phyloP scores from a whole-genome alignment of 2,888 invertebrate species.

The Seira musarum region DNA sequence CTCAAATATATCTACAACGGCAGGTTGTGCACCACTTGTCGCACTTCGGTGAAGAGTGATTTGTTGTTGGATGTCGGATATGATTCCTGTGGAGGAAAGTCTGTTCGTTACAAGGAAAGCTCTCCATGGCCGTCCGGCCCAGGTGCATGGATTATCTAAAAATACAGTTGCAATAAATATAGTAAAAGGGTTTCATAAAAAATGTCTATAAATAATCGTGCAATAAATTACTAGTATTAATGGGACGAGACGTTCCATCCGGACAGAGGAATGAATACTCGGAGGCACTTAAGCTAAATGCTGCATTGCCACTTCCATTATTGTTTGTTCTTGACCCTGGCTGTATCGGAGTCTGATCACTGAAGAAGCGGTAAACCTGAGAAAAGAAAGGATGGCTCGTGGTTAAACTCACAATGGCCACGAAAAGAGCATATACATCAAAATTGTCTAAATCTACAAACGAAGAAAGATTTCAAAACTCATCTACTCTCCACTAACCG shows the following conservation, averaged over 20 bases:
- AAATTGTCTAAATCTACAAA: neutral
- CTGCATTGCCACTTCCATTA: conserved; percentile 24
- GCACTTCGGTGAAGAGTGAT: conserved; percentile 63
- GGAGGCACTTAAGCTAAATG: conserved; percentile 48
- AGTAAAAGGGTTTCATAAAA: neutral
- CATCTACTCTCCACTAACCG: conserved; percentile 73
- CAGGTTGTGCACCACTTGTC: conserved; percentile 34
- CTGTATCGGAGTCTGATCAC: conserved; percentile 54
- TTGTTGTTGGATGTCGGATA: conserved; percentile 68
- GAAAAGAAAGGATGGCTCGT: too few relatives aligned
- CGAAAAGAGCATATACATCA: neutral
- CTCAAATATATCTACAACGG: conserved; percentile 64
- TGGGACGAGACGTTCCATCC: conserved; percentile 81
- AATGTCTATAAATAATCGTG: neutral
- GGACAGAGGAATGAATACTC: conserved; percentile 85
- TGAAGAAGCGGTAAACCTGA: conserved; percentile 66
- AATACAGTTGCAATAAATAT: conserved; percentile 10
- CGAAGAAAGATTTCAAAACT: neutral
- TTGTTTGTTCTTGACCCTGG: conserved; percentile 28
- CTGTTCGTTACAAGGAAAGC: conserved; percentile 70
- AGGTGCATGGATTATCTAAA: conserved; percentile 80
- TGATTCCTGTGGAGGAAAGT: conserved; percentile 53
- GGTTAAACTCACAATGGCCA: too few relatives aligned
- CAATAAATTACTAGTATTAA: conserved; percentile 75
- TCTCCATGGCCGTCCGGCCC: conserved; percentile 90